Conservation (phyloP, 2,888 invertebrate genomes). For the Pandemis corylana region DNA sequence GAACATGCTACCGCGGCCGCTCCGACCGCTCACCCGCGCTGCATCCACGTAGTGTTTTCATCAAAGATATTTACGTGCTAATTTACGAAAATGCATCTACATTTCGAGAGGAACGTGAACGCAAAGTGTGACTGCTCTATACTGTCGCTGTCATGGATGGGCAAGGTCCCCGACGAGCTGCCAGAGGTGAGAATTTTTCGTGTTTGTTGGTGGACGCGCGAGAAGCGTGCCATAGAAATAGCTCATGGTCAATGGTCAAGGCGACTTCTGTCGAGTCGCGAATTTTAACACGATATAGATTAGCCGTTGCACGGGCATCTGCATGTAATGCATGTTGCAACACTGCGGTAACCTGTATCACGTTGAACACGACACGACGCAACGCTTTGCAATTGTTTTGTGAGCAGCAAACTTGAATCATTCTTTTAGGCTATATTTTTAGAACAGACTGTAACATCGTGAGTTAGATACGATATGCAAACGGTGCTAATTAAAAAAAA, state of each 20-base stretch:
- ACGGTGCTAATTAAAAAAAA: background rate
- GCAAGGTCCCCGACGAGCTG: conserved; percentile 97
- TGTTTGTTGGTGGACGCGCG: conserved; percentile 37
- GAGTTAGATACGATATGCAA: background rate
- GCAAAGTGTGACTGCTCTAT: conserved; percentile 98
- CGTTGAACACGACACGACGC: conserved; percentile 22
- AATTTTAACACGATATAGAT: conserved; percentile 36
- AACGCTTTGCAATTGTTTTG: background rate
- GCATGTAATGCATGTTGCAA: conserved; percentile 38
- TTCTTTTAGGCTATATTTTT: background rate
- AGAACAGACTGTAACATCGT: background rate
- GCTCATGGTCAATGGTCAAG: conserved; percentile 43
- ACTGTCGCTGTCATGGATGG: conserved; percentile 98
- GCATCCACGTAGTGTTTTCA: conserved; percentile 20
- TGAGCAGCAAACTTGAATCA: background rate
- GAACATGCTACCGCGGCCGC: background rate
- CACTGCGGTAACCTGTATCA: conserved; percentile 26
- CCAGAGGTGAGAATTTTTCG: conserved; percentile 90
- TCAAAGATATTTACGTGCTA: conserved; percentile 53
- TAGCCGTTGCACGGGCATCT: conserved; percentile 25
- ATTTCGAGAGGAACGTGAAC: conserved; percentile 96
- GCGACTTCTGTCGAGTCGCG: conserved; percentile 32
- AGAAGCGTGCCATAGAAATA: conserved; percentile 24
- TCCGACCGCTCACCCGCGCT: conserved; percentile 13
- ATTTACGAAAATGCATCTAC: conserved; percentile 92